These are phyloP conservation scores for Exaiptasia diaphana DNA, from an alignment of 64 coral and sea anemone species.

Conservation along the genomic window DNA sequence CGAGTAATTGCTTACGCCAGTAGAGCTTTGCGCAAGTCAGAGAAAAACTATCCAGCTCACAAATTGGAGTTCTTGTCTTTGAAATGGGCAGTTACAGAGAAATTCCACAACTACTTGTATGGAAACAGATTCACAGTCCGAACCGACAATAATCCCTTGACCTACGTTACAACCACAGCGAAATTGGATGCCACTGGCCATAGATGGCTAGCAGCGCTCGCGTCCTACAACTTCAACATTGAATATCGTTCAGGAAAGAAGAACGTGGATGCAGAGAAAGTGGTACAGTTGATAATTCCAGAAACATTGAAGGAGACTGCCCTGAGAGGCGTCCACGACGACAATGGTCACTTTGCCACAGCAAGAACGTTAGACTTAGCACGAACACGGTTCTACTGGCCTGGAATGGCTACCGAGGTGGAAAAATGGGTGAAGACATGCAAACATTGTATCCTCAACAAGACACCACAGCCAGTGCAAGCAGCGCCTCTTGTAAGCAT, in stretches of 20 bases:
- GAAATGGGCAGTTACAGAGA: constrained; percentile 22
- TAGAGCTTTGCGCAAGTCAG: neutral
- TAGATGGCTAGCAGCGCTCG: neutral
- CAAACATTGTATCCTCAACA: neutral
- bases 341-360: neutral
- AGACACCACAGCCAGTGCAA: neutral
- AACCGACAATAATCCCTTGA: constrained; percentile 16
- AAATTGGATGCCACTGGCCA: neutral
- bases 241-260: neutral
- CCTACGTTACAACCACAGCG: neutral
- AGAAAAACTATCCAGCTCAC: neutral
- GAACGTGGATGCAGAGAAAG: neutral
- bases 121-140: neutral
- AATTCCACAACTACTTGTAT: neutral
- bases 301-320: too few relatives aligned
- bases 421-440: neutral
- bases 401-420: neutral
- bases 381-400: neutral
- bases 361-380: neutral
- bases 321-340: too few relatives aligned
- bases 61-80: neutral
- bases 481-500: neutral
- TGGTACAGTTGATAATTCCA: too few relatives aligned
- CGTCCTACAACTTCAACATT: constrained; percentile 13
- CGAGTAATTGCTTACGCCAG: constrained; percentile 15